Evolutionary conservation across 1,140 invertebrate genomes (phyloP).

Genomic region (Venturia canescens): DNA sequence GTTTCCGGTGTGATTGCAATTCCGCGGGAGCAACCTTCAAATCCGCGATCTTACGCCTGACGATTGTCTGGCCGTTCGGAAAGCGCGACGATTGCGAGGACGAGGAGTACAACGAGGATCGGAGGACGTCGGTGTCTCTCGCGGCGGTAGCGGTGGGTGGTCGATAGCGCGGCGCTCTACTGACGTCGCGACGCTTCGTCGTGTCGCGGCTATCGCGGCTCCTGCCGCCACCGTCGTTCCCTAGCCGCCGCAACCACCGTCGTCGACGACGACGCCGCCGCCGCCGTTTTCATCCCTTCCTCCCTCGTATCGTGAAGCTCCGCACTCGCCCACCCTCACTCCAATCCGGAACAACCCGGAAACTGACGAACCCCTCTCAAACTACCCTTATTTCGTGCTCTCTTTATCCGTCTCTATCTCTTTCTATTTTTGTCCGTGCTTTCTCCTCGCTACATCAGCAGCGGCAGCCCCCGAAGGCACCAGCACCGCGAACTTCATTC

Average conservation of each 20-base stretch:
- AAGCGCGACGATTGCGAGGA: constrained; percentile 12
- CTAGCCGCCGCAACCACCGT: constrained; percentile 12
- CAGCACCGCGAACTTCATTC: constrained; percentile 5
- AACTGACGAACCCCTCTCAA: constrained; percentile 70
- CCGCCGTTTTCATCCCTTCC: constrained; percentile 45
- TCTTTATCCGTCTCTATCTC: constrained; percentile 48
- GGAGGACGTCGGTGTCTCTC: constrained; percentile 57
- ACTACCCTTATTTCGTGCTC: constrained; percentile 68
- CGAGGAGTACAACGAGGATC: constrained; percentile 38
- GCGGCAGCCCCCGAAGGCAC: background rate
- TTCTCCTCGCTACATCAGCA: constrained; percentile 19
- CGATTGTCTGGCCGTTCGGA: background rate
- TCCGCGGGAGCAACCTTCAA: background rate
- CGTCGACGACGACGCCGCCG: constrained; percentile 33
- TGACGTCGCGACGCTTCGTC: constrained; percentile 74
- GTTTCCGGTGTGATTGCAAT: background rate
- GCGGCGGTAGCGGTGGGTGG: constrained; percentile 66
- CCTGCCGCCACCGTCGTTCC: constrained; percentile 53
- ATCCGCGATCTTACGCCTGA: too few relatives aligned
- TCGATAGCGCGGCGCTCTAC: constrained; percentile 75
- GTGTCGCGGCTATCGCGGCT: constrained; percentile 64
- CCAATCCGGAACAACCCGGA: constrained; percentile 71
- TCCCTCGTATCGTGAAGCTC: constrained; percentile 41
- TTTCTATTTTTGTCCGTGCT: constrained; percentile 3
- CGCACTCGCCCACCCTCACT: constrained; percentile 58